Evolutionary conservation across 1,140 invertebrate species (phyloP), one percentile per base, ranked within the genome.

Genomic region (Stegodyphus mimosarum): DNA sequence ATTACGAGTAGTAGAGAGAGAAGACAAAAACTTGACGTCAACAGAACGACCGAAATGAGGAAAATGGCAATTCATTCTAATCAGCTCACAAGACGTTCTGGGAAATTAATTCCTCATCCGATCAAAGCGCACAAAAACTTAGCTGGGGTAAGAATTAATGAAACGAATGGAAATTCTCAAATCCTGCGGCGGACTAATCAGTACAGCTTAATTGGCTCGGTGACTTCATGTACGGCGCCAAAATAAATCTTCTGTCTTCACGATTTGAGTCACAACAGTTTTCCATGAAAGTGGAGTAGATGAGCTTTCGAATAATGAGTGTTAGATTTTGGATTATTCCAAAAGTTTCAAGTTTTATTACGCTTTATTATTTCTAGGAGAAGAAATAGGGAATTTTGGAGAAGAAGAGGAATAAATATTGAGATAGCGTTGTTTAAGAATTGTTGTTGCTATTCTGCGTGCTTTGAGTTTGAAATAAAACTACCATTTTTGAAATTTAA

Each of bases 241-340:
- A 83, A 83, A 83, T 83, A 83, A 83, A 83, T 83, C 80, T 66
- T 83, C 79, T 67, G 73, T 67, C 71, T 50, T 63, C 60, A 74
- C 74, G 80, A 83, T 83, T 83, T 83, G 80, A 83, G 80, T 83
- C 80, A 83, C 80, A 83, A 83, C 80, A 74, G n/a, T 7, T 71
- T 71, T 33, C n/a, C 69, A 51, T 9, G 49, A 71, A 71, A 33
- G 33, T 33, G 3, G 33, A 33, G 33, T 3, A 33, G 33, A 33
- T 33, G 33, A 33, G 33, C 33, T 33, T 33, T 33, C 33, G 33
- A 33, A 33, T 33, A 1, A 33, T 33, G 33, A 33, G 33, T 33
- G 33, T 33, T 33, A 33, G 1, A 33, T 33, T 33, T 33, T 33
- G 33, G 33, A 33, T 33, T 33, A 33, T 33, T 33, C 33, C 1